Percentiles rank a stretch among this genome's conserved stretches.
Conservation (phyloP, 2,113 vertebrate genomes). For the Cariama cristata region DNA sequence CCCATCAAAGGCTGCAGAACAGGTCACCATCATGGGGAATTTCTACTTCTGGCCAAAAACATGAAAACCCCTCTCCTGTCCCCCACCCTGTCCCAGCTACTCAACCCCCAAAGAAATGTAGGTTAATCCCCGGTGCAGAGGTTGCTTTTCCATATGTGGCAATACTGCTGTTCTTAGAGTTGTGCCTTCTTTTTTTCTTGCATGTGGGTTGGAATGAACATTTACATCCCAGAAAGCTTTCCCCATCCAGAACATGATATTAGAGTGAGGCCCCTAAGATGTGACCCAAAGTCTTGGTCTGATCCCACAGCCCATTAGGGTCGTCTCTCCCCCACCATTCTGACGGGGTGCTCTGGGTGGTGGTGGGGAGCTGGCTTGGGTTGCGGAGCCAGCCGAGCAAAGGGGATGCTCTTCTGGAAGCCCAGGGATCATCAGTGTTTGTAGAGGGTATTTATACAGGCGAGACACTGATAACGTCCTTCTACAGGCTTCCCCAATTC, state of each 20-base stretch:
- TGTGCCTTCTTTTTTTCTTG: not conserved
- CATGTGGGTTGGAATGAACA: not conserved
- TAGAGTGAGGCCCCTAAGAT: not conserved
- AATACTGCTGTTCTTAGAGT: not conserved
- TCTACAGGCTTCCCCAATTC: constrained; percentile 77
- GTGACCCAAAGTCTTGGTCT: too few relatives aligned
- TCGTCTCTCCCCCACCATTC: too few relatives aligned
- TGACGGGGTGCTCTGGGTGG: not conserved
- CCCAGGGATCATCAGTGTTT: not conserved
- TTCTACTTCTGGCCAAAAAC: not conserved
- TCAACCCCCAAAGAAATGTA: not conserved
- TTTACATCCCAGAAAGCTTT: not conserved
- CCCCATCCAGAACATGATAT: not conserved
- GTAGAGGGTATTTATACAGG: not conserved
- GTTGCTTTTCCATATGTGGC: not conserved
- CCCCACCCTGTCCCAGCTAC: not conserved
- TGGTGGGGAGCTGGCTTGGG: not conserved
- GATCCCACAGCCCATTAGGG: not conserved
- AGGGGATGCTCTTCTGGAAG: too few relatives aligned
- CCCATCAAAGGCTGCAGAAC: not conserved
- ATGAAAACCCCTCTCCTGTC: too few relatives aligned
- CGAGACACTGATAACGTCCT: not conserved
- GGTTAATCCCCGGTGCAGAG: not conserved
- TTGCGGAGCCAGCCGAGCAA: not conserved
- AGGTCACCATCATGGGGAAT: not conserved